Evolutionary conservation across 2,888 invertebrate genomes (phyloP), one percentile per base, ranked within the genome.

Genomic region (Zygogramma bicolorata): DNA sequence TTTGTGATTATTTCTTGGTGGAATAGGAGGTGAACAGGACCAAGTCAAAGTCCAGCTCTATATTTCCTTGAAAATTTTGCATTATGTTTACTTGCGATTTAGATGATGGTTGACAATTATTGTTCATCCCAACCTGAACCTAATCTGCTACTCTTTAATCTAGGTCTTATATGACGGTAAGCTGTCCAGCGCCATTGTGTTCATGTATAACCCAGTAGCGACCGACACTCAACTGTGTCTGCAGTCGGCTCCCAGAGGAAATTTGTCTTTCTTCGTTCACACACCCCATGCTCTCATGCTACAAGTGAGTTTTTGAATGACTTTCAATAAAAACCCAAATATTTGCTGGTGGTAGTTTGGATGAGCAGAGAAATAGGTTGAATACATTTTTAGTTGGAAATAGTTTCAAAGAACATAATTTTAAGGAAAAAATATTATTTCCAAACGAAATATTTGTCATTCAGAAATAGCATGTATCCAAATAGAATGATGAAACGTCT

Each of bases 141-240:
- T 25, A 27, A 71, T 34, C 65, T 73, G 70, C 76, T 76, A 73
- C 67, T 83, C 85, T n/a, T 90, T 53, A 38, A 31, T 68, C 29
- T 65, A 98, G 97, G 97, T 98, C 78, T 91, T 99, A 81, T 99
- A 99, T 89, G 99, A 99, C 89, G 99, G 98, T 76, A 98, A 98
- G 89, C 90, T 99, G 85, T 97, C 98, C 75, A 95, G 93, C 83
- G 96, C 96, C 79, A 96, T 99, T 86, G 97, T 99, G 85, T 99
- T 99, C 90, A 98, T 99, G 96, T 99, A 99, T 91, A 99, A 99
- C 89, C 99, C 99, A 75, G 98, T 99, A 83, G 99, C 99, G 76
- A 99, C 99, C 78, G 99, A 99, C 89, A 97, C 98, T 79, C 99
- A 99, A 89, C 91, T 99, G 77, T 99, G 99, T 89, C 92, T 99